A percentile compares a stretch with the other conserved stretches of the same genome.
Evolutionary conservation across 2,113 vertebrate genomes (phyloP).

Genomic region (Pterocles burchelli): DNA sequence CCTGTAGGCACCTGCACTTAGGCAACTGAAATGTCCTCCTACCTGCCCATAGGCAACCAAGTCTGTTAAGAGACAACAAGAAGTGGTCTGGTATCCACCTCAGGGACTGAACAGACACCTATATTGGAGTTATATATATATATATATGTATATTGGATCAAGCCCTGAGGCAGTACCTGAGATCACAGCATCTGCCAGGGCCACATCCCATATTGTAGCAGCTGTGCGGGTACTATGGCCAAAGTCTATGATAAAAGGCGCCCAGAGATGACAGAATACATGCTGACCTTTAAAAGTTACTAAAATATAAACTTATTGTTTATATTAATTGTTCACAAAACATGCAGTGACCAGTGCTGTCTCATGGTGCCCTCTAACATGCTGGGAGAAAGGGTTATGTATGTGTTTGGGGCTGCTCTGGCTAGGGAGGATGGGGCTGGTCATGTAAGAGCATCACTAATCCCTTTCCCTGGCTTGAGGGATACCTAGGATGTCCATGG

Average conservation of each 20-base stretch:
- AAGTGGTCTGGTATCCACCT: neutral
- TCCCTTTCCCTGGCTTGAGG: neutral
- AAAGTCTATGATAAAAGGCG: neutral
- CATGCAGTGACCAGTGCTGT: neutral
- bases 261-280: fast-evolving
- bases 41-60: fast-evolving
- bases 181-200: fast-evolving
- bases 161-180: neutral
- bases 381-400: neutral
- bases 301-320: neutral
- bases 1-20: neutral
- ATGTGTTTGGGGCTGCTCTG: neutral
- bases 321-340: neutral
- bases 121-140: too few relatives aligned
- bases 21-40: neutral
- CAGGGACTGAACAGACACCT: neutral
- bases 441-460: neutral
- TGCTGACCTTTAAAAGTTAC: neutral
- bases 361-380: neutral
- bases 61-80: neutral
- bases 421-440: neutral
- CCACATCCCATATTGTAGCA: too few relatives aligned
- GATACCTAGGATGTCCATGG: too few relatives aligned
- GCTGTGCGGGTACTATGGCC: fast-evolving
- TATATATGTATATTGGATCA: neutral